These are phyloP conservation scores for Silurus aristotelis DNA, from an alignment of 2,797 vertebrate genomes.

Conservation along the genomic window DNA sequence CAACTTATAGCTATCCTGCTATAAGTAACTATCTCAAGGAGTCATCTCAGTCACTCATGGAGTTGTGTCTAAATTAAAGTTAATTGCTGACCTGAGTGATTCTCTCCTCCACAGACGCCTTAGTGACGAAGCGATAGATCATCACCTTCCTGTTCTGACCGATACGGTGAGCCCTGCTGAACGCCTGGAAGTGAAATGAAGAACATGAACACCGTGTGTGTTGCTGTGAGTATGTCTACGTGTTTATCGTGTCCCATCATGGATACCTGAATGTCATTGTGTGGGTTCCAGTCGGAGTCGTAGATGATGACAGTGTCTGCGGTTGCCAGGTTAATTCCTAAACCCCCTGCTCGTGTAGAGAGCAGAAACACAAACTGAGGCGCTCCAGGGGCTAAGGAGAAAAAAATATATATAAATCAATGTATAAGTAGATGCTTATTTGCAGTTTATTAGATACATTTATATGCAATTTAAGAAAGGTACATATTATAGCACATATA, in stretches of 20 bases:
- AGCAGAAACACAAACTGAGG: slow-evolving; percentile 97
- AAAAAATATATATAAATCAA: not conserved
- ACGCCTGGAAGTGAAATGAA: slow-evolving; percentile 75
- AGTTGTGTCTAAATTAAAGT: not conserved
- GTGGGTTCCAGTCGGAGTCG: slow-evolving; percentile 98
- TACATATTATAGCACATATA: not conserved
- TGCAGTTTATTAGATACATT: too few species aligned
- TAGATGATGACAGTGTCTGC: slow-evolving; percentile 98
- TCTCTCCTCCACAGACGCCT: slow-evolving; percentile 95
- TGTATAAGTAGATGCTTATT: too few species aligned
- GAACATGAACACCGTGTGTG: not conserved
- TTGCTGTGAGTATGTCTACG: not conserved
- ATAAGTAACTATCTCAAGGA: not conserved
- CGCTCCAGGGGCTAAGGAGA: slow-evolving; percentile 87
- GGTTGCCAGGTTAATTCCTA: slow-evolving; percentile 97
- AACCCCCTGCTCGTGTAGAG: slow-evolving; percentile 95
- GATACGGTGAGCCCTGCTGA: slow-evolving; percentile 97
- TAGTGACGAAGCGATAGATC: slow-evolving; percentile 99
- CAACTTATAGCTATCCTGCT: not conserved
- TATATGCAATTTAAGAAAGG: not conserved
- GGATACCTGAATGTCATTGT: slow-evolving; percentile 97
- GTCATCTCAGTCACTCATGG: not conserved
- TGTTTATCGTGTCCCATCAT: not conserved
- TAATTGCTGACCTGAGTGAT: slow-evolving; percentile 82
- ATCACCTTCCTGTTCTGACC: slow-evolving; percentile 99